Conservation (phyloP, 2,888 invertebrate genomes). For the Omphaloscelis lunosa region DNA sequence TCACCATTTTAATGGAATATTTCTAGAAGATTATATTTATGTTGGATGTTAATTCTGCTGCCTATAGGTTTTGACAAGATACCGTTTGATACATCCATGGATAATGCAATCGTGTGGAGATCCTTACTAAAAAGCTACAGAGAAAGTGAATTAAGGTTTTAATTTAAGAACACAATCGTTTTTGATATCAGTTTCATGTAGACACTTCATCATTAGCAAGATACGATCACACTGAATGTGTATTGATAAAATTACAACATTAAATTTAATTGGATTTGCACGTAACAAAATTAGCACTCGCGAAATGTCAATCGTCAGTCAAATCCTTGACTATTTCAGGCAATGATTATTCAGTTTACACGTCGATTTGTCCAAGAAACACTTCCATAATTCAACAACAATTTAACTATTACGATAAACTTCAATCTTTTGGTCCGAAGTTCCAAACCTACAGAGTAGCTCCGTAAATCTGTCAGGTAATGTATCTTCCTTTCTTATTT, state of each 20-base stretch:
- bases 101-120: not conserved
- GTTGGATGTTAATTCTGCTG: not conserved
- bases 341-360: conserved; percentile 43
- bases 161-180: not conserved
- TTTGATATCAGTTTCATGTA: not conserved
- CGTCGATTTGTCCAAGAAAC: conserved; percentile 51
- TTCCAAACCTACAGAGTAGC: not conserved
- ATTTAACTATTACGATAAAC: conserved; percentile 40
- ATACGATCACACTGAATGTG: no score
- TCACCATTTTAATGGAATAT: conserved; percentile 38
- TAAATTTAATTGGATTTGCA: not conserved
- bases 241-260: not conserved
- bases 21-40: conserved; percentile 2
- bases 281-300: conserved; percentile 8
- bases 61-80: not conserved
- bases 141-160: not conserved
- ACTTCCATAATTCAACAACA: conserved; percentile 41
- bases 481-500: conserved; percentile 37
- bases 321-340: conserved; percentile 22
- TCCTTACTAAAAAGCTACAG: no score
- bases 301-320: conserved; percentile 15
- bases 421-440: conserved; percentile 21
- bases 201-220: no score
- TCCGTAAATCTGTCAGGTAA: conserved; percentile 32
- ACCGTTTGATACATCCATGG: not conserved